Evolutionary conservation across 2,113 vertebrate species (phyloP), one percentile per base, ranked within the genome.

Genomic region (Gracilinanus agilis): DNA sequence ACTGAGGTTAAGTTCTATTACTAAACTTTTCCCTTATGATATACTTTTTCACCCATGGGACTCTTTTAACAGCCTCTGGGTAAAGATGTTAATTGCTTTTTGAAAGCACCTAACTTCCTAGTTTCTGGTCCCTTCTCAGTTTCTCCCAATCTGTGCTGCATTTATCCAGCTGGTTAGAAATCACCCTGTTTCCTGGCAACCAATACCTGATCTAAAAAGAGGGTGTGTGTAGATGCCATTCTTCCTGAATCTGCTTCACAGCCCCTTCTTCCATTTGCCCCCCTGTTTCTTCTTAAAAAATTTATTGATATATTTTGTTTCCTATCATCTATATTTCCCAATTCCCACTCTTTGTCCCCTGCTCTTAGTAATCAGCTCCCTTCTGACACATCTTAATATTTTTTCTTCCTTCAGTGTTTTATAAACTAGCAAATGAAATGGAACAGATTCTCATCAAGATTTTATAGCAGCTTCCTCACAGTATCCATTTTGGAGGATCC

Each of bases 401-500:
- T 55, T 11, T 27, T 54, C 90, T 91, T 91, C n/a, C 19, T 54
- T 58, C 53, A 44, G 89, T 7, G 83, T 83, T 92, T 25, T 55
- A 55, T 94, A 90, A 91, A 58, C 49, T 34, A 58, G 2, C 3
- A 61, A 24, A 56, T 0, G 89, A 29, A 90, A 88, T 95, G 19
- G 24, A 90, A 49, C 44, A 11, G 0, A 75, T 93, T 90, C 16
- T 40, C n/a, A 94, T 54, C 49, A 44, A 94, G 6, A 55, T 49
- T 58, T 90, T 54, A 93, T 91, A 40, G 67, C 34, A 83, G 6
- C 0, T 95, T 92, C 94, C 56, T 90, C 67, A 90, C 1, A 27
- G 1, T 55, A 88, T 90, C 90, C 92, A 9, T 24, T 92, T 94
- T 97, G 23, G 44, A 94, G 90, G 55, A 92, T 4, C 0, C 3